A percentile compares a stretch with the other conserved stretches of the same genome.
Evolutionary conservation across 2,113 vertebrate species (phyloP).

Genomic region (Anolis carolinensis): DNA sequence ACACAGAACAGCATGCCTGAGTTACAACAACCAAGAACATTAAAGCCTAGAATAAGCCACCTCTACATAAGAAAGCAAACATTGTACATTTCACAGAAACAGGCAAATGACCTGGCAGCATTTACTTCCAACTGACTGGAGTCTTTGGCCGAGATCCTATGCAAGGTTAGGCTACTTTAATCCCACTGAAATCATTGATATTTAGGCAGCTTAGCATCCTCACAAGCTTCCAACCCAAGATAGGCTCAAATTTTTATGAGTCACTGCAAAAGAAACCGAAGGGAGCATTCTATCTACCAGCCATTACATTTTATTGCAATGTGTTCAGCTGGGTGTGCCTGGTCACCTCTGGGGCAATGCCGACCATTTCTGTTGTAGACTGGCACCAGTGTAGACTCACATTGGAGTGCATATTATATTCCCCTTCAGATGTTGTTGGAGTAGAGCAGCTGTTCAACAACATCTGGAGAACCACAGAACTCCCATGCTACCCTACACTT

Average conservation of each 20-base stretch:
- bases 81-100: slow-evolving; percentile 63
- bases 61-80: slow-evolving; percentile 56
- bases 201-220: slow-evolving; percentile 33
- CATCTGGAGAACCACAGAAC: too few species aligned
- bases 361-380: too few species aligned
- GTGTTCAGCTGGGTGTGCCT: too few species aligned
- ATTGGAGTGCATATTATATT: too few species aligned
- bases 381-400: too few species aligned
- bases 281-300: not conserved
- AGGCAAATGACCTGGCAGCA: slow-evolving; percentile 48
- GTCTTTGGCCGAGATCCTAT: slow-evolving; percentile 34
- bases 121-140: slow-evolving; percentile 64
- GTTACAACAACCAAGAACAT: rapidly evolving
- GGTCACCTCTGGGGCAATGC: too few species aligned
- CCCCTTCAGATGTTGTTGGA: too few species aligned
- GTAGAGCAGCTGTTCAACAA: too few species aligned
- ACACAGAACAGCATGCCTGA: not conserved
- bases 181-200: not conserved
- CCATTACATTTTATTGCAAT: too few species aligned
- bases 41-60: slow-evolving; percentile 51
- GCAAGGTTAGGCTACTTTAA: not conserved
- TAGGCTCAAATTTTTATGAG: not conserved
- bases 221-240: slow-evolving; percentile 45
- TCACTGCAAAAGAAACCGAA: not conserved
- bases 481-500: too few species aligned